Conservation (phyloP, 2,888 invertebrate species). For the Colostygia pectinataria region DNA sequence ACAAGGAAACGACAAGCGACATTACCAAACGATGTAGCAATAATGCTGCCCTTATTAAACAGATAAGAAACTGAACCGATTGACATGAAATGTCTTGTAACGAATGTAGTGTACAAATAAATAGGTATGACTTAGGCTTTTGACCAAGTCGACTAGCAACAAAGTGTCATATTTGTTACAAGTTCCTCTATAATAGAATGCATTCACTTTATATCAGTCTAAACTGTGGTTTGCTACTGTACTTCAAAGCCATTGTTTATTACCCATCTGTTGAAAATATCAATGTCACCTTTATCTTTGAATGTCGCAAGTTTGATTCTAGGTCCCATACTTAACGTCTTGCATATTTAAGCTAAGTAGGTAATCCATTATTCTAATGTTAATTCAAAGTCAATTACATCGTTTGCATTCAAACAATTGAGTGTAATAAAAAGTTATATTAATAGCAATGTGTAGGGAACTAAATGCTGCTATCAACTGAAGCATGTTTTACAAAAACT, state of each 20-base stretch:
- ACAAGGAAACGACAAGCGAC: slow-evolving; percentile 17
- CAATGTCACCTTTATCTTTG: slow-evolving; percentile 13
- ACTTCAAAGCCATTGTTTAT: slow-evolving; percentile 9
- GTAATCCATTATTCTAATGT: slow-evolving; percentile 16
- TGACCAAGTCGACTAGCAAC: slow-evolving; percentile 14
- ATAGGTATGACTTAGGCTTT: slow-evolving; percentile 15
- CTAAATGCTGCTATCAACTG: background rate
- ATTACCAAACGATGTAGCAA: slow-evolving; percentile 27
- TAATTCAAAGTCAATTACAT: slow-evolving; percentile 30
- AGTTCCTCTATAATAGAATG: too few species aligned
- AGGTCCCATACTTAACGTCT: slow-evolving; percentile 14
- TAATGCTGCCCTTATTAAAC: slow-evolving; percentile 20
- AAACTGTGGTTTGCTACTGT: slow-evolving; percentile 11
- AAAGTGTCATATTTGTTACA: slow-evolving; percentile 17
- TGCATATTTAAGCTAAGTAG: slow-evolving; percentile 17
- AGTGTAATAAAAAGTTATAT: slow-evolving; percentile 32
- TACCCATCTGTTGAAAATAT: slow-evolving; percentile 9
- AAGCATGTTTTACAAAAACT: too few species aligned
- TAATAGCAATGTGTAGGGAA: slow-evolving; percentile 28
- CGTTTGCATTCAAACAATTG: slow-evolving; percentile 30
- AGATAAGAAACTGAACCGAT: slow-evolving; percentile 19
- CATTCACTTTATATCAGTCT: slow-evolving; percentile 4
- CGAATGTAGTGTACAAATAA: background rate
- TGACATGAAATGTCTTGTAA: slow-evolving; percentile 2
- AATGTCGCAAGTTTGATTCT: slow-evolving; percentile 21